Percentiles rank a stretch among this genome's conserved stretches.
Evolutionary conservation across 2,888 invertebrate genomes (phyloP).

Genomic region (Melangyna quadrimaculata): DNA sequence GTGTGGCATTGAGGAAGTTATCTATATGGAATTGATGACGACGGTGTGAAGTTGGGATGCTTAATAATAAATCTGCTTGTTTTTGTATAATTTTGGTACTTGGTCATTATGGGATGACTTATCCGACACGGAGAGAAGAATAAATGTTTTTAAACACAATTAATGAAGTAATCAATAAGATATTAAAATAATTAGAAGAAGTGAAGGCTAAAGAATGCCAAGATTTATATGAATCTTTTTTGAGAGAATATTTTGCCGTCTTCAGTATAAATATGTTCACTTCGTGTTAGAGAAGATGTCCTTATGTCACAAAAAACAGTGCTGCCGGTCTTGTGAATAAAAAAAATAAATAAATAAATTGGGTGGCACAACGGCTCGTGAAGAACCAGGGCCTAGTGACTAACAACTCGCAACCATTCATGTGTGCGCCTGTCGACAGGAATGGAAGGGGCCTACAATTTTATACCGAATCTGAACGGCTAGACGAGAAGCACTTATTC

Average conservation of each 20-base stretch:
- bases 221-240: not conserved
- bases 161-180: not conserved
- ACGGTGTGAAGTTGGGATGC: not conserved
- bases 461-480: too few species aligned
- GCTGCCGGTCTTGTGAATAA: too few species aligned
- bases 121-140: not conserved
- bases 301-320: too few species aligned
- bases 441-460: too few species aligned
- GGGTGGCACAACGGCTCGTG: too few species aligned
- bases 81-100: not conserved
- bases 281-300: not conserved
- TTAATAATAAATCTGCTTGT: constrained; percentile 1
- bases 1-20: constrained; percentile 44
- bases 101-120: not conserved
- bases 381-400: too few species aligned
- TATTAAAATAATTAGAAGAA: constrained; percentile 8
- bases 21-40: not conserved
- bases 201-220: not conserved
- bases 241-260: not conserved
- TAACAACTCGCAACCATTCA: too few species aligned
- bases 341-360: too few species aligned
- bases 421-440: too few species aligned
- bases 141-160: not conserved
- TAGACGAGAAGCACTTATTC: too few species aligned
- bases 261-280: not conserved